These are phyloP conservation scores for Sycobia sp. DNA, from an alignment of 1,140 invertebrate species.

Conservation along the genomic window DNA sequence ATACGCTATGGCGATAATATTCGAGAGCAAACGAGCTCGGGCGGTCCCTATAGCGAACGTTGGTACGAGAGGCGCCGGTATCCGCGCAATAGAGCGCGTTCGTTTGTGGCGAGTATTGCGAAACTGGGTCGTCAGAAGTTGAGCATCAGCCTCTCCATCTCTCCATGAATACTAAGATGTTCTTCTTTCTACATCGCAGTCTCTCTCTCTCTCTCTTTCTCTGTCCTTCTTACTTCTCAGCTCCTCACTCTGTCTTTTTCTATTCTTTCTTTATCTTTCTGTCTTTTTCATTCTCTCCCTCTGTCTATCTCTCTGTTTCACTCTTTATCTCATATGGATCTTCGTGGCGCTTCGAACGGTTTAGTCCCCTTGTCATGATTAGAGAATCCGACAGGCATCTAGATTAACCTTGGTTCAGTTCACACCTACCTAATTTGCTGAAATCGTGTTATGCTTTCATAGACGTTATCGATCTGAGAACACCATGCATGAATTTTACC, in stretches of 20 bases:
- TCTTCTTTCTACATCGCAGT: conserved; percentile 8
- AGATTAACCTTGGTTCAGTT: neutral
- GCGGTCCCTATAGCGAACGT: neutral
- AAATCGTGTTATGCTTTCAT: too few species aligned
- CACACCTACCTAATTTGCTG: too few species aligned
- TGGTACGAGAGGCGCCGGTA: conserved; percentile 15
- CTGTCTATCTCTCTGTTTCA: neutral
- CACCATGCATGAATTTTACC: too few species aligned
- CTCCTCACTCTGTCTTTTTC: conserved; percentile 5
- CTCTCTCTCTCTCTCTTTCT: neutral
- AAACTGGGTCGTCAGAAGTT: conserved; percentile 58
- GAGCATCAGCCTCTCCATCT: conserved; percentile 45
- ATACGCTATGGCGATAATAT: too few species aligned
- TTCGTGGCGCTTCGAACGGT: too few species aligned
- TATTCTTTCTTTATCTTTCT: neutral
- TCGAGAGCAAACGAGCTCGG: conserved; percentile 23
- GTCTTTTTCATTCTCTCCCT: neutral
- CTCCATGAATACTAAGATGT: conserved; percentile 41
- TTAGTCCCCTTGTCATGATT: too few species aligned
- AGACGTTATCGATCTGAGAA: too few species aligned
- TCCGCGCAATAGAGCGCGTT: neutral
- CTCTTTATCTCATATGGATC: too few species aligned
- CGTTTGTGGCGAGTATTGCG: conserved; percentile 40
- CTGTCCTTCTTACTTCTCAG: neutral
- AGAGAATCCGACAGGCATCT: too few species aligned